phyloP scores from a whole-genome alignment of 2,797 vertebrate species.

The Sphenodon punctatus region DNA sequence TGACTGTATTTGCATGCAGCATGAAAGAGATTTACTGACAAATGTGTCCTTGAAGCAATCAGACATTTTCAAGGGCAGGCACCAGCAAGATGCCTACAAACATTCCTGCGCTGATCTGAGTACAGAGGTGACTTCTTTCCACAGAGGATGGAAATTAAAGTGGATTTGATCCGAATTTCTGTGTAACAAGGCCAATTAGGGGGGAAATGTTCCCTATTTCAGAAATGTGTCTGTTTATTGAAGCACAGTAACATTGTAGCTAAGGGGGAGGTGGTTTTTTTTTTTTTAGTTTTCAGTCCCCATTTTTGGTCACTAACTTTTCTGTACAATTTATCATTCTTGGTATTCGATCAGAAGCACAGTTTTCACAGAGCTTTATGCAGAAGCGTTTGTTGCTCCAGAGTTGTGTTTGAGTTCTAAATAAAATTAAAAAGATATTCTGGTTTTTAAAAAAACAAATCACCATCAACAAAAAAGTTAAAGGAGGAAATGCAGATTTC shows the following conservation, averaged over 20 bases:
- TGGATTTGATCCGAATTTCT: neutral
- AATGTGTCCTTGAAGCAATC: neutral
- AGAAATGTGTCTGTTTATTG: neutral
- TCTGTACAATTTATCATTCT: conserved; percentile 31
- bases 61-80: neutral
- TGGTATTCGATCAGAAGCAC: no score
- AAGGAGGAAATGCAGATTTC: conserved; percentile 63
- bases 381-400: no score
- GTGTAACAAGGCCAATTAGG: neutral
- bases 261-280: conserved; percentile 16
- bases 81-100: neutral
- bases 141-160: neutral
- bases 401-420: conserved; percentile 38
- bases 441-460: no score
- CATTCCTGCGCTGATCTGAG: neutral
- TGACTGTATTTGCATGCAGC: neutral
- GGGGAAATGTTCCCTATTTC: neutral
- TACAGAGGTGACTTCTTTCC: neutral
- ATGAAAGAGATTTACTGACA: neutral
- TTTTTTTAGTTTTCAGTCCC: neutral
- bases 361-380: no score
- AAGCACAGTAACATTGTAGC: neutral
- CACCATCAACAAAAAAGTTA: conserved; percentile 60
- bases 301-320: neutral
- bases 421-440: conserved; percentile 34